These are phyloP conservation scores for Galerucella pusilla DNA, from an alignment of 2,888 invertebrate genomes.

Conservation along the genomic window DNA sequence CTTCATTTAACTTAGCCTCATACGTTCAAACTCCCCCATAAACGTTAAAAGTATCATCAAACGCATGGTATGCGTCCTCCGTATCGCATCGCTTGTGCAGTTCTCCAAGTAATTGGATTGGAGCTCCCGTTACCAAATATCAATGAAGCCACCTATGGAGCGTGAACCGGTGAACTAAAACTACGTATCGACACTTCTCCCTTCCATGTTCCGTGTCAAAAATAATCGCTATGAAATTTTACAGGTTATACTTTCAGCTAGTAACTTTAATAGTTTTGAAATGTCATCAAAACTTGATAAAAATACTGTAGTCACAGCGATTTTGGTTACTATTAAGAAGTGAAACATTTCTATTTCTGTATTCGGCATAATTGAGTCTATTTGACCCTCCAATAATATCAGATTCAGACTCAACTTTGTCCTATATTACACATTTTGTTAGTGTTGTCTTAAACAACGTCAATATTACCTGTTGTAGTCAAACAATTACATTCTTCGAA, in stretches of 20 bases:
- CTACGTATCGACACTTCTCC: not conserved
- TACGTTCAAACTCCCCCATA: constrained; percentile 1
- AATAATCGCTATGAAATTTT: not conserved
- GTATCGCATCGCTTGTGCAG: constrained; percentile 19
- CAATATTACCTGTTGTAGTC: no score
- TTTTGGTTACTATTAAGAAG: no score
- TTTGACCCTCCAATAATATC: no score
- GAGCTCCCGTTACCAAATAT: constrained; percentile 23
- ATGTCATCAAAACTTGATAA: not conserved
- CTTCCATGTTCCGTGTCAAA: constrained; percentile 8
- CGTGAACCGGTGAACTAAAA: constrained; percentile 19
- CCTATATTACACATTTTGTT: no score
- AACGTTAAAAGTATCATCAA: constrained; percentile 4
- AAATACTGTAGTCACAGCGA: not conserved
- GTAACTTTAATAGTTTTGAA: not conserved
- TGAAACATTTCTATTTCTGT: no score
- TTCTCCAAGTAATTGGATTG: constrained; percentile 27
- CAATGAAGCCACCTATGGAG: constrained; percentile 26
- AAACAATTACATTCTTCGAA: no score
- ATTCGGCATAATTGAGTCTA: no score
- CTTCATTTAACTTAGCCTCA: constrained; percentile 6
- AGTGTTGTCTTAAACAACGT: no score
- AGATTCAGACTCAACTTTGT: no score
- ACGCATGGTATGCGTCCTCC: not conserved
- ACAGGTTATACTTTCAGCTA: not conserved